Conservation (phyloP, 37 sponge, comb jelly and placozoan species). For the Oopsacas minuta region DNA sequence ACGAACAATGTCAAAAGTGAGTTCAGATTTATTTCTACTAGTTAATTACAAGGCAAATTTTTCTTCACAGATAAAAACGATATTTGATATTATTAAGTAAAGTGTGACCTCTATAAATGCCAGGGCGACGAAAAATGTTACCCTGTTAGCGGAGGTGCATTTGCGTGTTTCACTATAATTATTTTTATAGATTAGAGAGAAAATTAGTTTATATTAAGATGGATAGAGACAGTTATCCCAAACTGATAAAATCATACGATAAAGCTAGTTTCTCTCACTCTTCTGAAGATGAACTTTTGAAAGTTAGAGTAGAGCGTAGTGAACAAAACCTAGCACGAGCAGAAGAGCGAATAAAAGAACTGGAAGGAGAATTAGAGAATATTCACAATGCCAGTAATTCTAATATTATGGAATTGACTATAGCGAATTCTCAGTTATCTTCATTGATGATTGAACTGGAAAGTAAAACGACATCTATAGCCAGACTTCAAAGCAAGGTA, state of each 20-base stretch:
- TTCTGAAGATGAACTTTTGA: not conserved
- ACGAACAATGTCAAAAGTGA: not conserved
- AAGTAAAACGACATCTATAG: not conserved
- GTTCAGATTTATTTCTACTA: not conserved
- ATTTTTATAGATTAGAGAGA: not conserved
- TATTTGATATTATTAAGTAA: no score
- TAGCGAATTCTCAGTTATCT: not conserved
- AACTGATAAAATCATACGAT: not conserved
- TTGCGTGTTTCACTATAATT: no score
- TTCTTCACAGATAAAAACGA: no score
- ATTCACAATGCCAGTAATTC: not conserved
- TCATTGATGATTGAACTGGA: not conserved
- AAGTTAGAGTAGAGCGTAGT: not conserved
- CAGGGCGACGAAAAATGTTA: no score
- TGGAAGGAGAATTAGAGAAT: not conserved
- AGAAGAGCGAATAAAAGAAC: not conserved
- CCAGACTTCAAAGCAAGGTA: not conserved
- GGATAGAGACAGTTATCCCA: constrained; percentile 16
- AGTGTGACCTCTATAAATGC: not conserved
- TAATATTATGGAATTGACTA: not conserved
- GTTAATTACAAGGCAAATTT: no score
- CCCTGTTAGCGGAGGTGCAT: no score
- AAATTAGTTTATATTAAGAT: constrained; percentile 3
- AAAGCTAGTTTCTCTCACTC: not conserved
- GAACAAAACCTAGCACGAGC: not conserved